Percentiles rank a stretch among this genome's conserved stretches.
These are phyloP conservation scores for Okapia johnstoni DNA, from an alignment of 2,113 vertebrate species.

Conservation along the genomic window DNA sequence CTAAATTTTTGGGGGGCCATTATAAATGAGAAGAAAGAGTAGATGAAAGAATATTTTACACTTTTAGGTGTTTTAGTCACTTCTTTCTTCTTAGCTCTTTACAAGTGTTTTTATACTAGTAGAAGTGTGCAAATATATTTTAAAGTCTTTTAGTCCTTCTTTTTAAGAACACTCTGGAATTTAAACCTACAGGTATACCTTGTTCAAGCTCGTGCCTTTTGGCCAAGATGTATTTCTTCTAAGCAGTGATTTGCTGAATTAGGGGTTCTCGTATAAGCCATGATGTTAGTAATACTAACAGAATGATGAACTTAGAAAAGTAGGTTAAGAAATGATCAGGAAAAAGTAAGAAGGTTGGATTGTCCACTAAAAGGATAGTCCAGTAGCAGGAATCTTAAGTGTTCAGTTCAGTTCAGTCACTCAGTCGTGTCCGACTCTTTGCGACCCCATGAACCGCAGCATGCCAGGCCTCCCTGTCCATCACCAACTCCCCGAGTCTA, in stretches of 20 bases:
- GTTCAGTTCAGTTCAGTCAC: background rate
- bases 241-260: conserved; percentile 11
- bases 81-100: background rate
- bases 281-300: conserved; percentile 32
- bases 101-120: conserved; percentile 2
- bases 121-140: conserved; percentile 5
- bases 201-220: conserved; percentile 18
- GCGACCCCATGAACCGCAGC: background rate
- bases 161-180: background rate
- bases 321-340: conserved; percentile 36
- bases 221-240: conserved; percentile 3
- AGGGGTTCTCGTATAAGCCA: background rate
- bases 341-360: conserved; percentile 4
- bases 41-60: background rate
- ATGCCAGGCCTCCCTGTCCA: background rate
- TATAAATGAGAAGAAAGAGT: background rate
- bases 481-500: background rate
- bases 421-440: background rate
- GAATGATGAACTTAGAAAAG: conserved; percentile 51
- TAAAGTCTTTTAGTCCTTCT: background rate
- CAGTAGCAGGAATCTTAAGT: background rate
- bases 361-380: background rate
- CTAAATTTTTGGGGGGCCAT: background rate
- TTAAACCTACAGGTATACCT: background rate
- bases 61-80: background rate